Conservation (phyloP, 2,797 vertebrate species). For the Clarias laeviceps region DNA sequence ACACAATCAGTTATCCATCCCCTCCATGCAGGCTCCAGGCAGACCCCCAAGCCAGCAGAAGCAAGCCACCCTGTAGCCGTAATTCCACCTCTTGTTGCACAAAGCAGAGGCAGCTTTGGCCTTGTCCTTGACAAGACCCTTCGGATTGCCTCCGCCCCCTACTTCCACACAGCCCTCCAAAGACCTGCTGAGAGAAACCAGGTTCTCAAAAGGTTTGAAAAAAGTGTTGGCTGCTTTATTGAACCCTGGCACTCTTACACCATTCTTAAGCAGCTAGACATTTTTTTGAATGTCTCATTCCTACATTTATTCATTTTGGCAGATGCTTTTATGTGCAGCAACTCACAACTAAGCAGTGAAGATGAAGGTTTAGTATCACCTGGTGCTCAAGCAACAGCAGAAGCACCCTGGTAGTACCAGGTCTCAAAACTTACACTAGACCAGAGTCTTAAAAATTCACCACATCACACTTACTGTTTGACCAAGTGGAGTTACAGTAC, state of each 20-base stretch:
- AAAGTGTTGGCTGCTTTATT: conserved; percentile 65
- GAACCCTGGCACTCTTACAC: conserved; percentile 56
- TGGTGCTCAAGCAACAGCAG: background rate
- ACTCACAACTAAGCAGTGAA: background rate
- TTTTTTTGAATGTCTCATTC: conserved; percentile 37
- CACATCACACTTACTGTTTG: background rate
- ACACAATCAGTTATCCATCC: conserved; percentile 75
- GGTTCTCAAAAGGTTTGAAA: conserved; percentile 64
- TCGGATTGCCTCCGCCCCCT: conserved; percentile 53
- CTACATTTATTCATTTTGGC: conserved; percentile 25
- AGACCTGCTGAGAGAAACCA: conserved; percentile 74
- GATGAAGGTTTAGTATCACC: conserved; percentile 10
- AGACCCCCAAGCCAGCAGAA: conserved; percentile 66
- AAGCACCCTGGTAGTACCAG: background rate
- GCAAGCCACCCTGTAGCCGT: conserved; percentile 59
- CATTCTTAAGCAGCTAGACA: conserved; percentile 42
- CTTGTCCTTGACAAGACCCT: conserved; percentile 76
- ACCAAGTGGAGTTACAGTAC: background rate
- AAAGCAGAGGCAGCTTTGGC: conserved; percentile 65
- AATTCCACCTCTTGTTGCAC: conserved; percentile 54
- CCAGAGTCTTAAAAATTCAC: background rate
- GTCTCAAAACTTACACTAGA: background rate
- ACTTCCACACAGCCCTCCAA: conserved; percentile 47
- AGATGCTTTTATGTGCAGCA: conserved; percentile 17
- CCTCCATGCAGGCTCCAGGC: conserved; percentile 58